A percentile compares a stretch with the other conserved stretches of the same genome.
phyloP scores from a whole-genome alignment of 2,113 vertebrate genomes.

The Rhegmatorhina hoffmannsi region DNA sequence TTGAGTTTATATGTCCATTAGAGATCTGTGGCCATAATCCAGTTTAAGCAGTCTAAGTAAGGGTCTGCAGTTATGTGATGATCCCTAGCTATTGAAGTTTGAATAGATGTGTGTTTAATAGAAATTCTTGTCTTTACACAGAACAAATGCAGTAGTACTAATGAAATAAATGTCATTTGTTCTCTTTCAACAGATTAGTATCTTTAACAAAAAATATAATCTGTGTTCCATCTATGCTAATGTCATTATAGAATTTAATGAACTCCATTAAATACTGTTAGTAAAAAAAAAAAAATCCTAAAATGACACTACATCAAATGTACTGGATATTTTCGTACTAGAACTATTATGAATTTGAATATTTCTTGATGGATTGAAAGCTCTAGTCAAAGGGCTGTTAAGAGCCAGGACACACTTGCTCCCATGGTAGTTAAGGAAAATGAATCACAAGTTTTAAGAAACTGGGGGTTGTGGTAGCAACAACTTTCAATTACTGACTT shows the following conservation, averaged over 20 bases:
- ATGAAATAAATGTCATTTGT: neutral
- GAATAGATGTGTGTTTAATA: neutral
- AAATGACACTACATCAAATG: neutral
- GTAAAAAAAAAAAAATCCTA: neutral
- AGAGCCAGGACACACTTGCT: neutral
- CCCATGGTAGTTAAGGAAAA: neutral
- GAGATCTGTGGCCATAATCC: neutral
- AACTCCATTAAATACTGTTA: neutral
- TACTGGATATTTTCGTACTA: neutral
- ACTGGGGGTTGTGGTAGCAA: neutral
- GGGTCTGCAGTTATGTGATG: neutral
- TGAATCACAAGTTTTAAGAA: conserved; percentile 17
- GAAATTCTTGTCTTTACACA: neutral
- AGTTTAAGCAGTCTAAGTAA: neutral
- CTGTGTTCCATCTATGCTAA: neutral
- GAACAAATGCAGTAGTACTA: neutral
- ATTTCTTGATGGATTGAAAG: neutral
- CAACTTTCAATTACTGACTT: conserved; percentile 55
- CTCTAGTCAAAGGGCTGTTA: neutral
- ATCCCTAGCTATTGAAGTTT: neutral
- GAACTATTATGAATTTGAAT: neutral
- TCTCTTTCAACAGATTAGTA: neutral
- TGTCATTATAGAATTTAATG: neutral
- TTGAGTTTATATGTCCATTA: neutral
- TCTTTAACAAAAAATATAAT: neutral